Conservation (phyloP, 2,113 vertebrate genomes). For the Paedocypris sp. region DNA sequence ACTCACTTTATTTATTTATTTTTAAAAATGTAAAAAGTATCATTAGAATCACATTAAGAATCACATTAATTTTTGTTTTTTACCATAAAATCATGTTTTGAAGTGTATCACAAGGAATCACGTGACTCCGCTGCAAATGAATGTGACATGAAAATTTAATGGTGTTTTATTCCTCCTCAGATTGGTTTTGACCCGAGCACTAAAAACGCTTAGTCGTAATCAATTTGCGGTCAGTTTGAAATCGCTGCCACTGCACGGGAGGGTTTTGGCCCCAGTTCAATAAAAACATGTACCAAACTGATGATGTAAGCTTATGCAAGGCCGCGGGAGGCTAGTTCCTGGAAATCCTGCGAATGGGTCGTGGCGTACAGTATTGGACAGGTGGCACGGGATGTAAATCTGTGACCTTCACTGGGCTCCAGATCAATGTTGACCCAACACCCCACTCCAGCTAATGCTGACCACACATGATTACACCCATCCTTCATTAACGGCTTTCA, state of each 20-base stretch:
- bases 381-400: neutral
- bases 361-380: conserved; percentile 7
- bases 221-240: conserved; percentile 48
- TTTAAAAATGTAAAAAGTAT: no score
- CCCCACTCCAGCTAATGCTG: conserved; percentile 2
- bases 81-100: neutral
- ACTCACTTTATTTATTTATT: no score
- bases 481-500: conserved; percentile 16
- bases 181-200: conserved; percentile 39
- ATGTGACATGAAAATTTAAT: neutral
- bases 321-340: conserved; percentile 41
- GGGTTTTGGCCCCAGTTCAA: conserved; percentile 30
- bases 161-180: conserved; percentile 4
- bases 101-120: neutral
- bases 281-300: conserved; percentile 36
- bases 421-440: conserved; percentile 25
- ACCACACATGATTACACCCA: conserved; percentile 14
- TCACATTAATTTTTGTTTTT: neutral
- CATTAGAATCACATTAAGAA: no score
- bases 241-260: conserved; percentile 29
- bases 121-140: neutral
- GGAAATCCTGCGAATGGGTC: conserved; percentile 7
- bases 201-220: conserved; percentile 44
- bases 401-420: conserved; percentile 14
- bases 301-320: conserved; percentile 47